These are phyloP conservation scores for Rissa tridactyla DNA, from an alignment of 2,113 vertebrate genomes.

Conservation along the genomic window DNA sequence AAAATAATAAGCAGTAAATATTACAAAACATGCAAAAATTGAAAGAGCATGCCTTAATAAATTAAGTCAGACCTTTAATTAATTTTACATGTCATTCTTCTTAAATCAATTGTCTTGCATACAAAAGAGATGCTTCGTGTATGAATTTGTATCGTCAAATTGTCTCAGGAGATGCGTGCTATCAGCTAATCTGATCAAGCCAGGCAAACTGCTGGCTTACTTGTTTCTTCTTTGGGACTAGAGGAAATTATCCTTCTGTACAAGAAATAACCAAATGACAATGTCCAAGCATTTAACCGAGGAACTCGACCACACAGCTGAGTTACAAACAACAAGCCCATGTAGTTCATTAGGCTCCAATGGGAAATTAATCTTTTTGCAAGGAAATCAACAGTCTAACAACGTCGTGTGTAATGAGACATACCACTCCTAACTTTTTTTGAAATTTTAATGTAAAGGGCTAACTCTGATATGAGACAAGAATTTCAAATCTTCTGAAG, in stretches of 20 bases:
- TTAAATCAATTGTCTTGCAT: not conserved
- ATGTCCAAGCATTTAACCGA: not conserved
- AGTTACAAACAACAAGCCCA: not conserved
- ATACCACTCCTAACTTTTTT: not conserved
- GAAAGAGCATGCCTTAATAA: not conserved
- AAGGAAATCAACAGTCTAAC: slow-evolving; percentile 22
- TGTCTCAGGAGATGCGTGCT: not conserved
- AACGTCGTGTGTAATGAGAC: not conserved
- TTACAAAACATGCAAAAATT: not conserved
- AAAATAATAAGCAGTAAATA: not conserved
- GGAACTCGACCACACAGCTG: not conserved
- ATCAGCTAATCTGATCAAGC: not conserved
- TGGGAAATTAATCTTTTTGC: slow-evolving; percentile 2
- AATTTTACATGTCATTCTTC: not conserved
- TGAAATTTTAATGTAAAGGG: not conserved
- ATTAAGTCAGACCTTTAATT: not conserved
- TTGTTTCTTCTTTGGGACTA: not conserved
- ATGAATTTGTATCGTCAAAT: not conserved
- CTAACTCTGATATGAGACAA: not conserved
- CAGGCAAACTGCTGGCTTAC: not conserved
- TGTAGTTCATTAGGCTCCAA: not conserved
- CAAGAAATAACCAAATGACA: slow-evolving; percentile 2
- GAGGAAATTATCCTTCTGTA: not conserved
- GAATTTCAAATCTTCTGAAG: not conserved
- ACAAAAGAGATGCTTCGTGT: not conserved